Conservation (phyloP, 2,888 invertebrate genomes). For the Encarsia formosa region DNA sequence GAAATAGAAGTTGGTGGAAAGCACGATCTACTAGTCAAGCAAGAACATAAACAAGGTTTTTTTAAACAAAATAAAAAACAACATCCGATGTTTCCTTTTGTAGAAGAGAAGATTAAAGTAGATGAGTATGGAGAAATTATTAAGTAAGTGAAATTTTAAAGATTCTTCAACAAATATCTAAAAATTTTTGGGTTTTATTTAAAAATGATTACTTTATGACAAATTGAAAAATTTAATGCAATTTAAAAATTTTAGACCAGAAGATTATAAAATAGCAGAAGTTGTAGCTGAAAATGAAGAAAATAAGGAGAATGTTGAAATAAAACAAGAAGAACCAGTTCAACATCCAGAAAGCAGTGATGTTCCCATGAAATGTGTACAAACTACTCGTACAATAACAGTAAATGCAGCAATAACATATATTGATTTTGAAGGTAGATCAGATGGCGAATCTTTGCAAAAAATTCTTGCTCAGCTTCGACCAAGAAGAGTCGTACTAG, state of each 20-base stretch:
- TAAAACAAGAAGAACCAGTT: slow-evolving; percentile 61
- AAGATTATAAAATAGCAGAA: slow-evolving; percentile 85
- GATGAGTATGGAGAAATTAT: slow-evolving; percentile 98
- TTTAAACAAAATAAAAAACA: slow-evolving; percentile 87
- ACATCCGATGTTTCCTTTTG: slow-evolving; percentile 94
- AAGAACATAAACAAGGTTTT: slow-evolving; percentile 70
- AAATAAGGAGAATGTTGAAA: slow-evolving; percentile 64
- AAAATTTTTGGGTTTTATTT: background rate
- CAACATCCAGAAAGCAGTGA: slow-evolving; percentile 56
- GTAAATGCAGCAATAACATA: slow-evolving; percentile 85
- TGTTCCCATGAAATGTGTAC: slow-evolving; percentile 87
- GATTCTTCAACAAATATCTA: background rate
- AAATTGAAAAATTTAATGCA: background rate
- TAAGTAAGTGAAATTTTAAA: slow-evolving; percentile 52
- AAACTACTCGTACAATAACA: slow-evolving; percentile 67
- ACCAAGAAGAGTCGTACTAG: slow-evolving; percentile 66
- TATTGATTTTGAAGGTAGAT: slow-evolving; percentile 95
- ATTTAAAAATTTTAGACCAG: slow-evolving; percentile 57
- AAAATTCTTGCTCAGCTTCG: slow-evolving; percentile 64
- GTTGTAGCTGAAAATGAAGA: slow-evolving; percentile 64
- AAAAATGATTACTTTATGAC: background rate
- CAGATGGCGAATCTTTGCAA: slow-evolving; percentile 77
- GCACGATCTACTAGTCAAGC: slow-evolving; percentile 84
- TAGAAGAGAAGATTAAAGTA: slow-evolving; percentile 84
- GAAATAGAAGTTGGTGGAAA: slow-evolving; percentile 83